phyloP scores from a whole-genome alignment of 2,113 vertebrate genomes.

The Myrmophylax atrothorax region DNA sequence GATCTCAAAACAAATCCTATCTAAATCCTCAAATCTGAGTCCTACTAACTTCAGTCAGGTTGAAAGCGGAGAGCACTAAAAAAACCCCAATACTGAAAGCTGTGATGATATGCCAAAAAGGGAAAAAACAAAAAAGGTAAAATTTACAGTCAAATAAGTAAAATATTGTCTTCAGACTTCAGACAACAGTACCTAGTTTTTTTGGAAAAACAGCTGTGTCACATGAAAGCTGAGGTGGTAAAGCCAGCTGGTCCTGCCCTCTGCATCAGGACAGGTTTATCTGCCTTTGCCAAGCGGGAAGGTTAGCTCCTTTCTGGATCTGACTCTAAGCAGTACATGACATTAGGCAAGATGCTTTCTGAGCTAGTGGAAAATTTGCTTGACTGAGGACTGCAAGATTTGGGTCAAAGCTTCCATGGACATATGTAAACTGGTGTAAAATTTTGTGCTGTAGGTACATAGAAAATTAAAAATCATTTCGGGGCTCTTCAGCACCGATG shows the following conservation, averaged over 20 bases:
- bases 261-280: neutral
- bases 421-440: neutral
- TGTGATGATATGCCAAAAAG: neutral
- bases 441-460: neutral
- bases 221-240: fast-evolving
- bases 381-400: neutral
- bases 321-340: neutral
- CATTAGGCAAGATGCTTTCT: neutral
- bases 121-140: neutral
- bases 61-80: neutral
- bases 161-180: neutral
- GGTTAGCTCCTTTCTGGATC: neutral
- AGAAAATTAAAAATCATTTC: neutral
- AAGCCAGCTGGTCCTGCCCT: neutral
- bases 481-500: neutral
- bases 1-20: neutral
- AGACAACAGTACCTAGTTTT: neutral
- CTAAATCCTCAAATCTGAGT: neutral
- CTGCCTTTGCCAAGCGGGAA: neutral
- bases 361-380: neutral
- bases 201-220: neutral
- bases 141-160: neutral
- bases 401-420: neutral
- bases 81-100: neutral
- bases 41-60: neutral